Conservation (phyloP, 2,888 invertebrate species). For the Mechanitis messenoides region DNA sequence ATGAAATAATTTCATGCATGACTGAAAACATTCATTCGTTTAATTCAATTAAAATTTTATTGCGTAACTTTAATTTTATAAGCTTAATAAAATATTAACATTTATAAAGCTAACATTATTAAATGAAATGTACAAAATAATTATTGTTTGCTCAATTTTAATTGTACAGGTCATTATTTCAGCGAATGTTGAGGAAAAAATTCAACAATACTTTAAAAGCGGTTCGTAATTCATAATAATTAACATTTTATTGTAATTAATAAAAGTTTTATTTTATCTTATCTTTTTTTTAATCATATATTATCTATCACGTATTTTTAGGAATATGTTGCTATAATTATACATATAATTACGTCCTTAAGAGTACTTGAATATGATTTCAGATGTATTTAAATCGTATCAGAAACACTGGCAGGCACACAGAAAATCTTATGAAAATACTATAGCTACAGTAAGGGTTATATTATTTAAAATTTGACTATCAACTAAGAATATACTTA, state of each 20-base stretch:
- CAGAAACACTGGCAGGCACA: slow-evolving; percentile 39
- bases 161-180: background rate
- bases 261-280: background rate
- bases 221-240: no score
- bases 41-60: background rate
- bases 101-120: background rate
- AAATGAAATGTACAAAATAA: slow-evolving; percentile 1
- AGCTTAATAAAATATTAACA: background rate
- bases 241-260: background rate
- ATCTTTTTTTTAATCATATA: background rate
- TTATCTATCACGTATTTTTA: background rate
- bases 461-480: no score
- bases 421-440: slow-evolving; percentile 38
- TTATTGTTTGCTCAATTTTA: background rate
- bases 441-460: slow-evolving; percentile 32
- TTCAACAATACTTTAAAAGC: background rate
- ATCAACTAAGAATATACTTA: no score
- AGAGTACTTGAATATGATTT: slow-evolving; percentile 28
- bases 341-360: slow-evolving; percentile 39
- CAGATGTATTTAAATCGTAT: slow-evolving; percentile 36
- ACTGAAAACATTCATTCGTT: background rate
- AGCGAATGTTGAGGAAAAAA: background rate
- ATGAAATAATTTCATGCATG: slow-evolving; percentile 16
- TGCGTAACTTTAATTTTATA: background rate
- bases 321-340: background rate